Evolutionary conservation across 2,888 invertebrate genomes (phyloP), one percentile per base, ranked within the genome.

Genomic region (Apamea epomidion): DNA sequence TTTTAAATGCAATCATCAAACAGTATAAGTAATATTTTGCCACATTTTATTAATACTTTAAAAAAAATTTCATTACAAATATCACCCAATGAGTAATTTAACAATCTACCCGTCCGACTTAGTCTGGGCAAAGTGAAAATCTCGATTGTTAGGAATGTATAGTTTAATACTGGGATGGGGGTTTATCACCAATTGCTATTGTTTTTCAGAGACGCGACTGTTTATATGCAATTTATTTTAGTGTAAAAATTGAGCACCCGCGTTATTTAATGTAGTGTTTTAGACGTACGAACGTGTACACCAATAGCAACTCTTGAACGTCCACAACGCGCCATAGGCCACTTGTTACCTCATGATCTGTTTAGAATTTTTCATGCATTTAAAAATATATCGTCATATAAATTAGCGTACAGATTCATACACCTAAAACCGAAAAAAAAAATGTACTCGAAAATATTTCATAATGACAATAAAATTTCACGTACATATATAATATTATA

Each of bases 141-240:
- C 95, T 95, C 95, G 93, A 95, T 95, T 94, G 94, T 92, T 87
- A 96, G 96, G 97, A 97, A 97, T 97, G 96, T 97, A 93, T 94
- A 92, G 94, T 94, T 93, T 95, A 96, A 96, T 96, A 96, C 95
- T 96, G 95, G 93, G 92, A 90, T 91, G 90, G 91, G 91, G 89
- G 91, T 90, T 87, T 81, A 81, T 80, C 83, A 81, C 84, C 89
- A 78, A 85, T 89, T 83, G 74, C 90, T 90, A 86, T 90, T 88
- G 86, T 82, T 74, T 83, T 82, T 84, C 76, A 90, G 91, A 92
- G 91, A 92, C 91, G 91, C 92, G 92, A 92, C 92, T 92, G 92
- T 92, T 85, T 90, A 91, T 92, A 93, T 92, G 92, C 91, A 85
- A 86, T 88, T 85, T 87, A 76, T 82, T 89, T 87, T 78, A 82